Conservation (phyloP, 2,113 vertebrate species). For the Apodemus sylvaticus region DNA sequence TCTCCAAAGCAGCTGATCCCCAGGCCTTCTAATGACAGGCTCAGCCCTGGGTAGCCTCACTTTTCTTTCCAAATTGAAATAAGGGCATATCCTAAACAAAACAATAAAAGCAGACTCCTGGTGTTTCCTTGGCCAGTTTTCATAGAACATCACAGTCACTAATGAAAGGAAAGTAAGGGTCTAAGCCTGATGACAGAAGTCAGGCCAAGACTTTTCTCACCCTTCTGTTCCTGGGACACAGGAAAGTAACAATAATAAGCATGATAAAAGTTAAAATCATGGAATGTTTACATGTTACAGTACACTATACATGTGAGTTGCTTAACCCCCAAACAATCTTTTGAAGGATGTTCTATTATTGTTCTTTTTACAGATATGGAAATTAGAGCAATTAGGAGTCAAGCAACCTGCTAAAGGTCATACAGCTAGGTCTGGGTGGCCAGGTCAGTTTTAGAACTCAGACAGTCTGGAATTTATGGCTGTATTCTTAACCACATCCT, state of each 20-base stretch:
- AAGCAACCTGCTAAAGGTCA: neutral
- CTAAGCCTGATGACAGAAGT: neutral
- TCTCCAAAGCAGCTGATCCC: constrained; percentile 36
- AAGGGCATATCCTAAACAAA: constrained; percentile 78
- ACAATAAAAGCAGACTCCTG: constrained; percentile 16
- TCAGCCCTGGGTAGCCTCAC: constrained; percentile 37
- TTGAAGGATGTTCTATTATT: neutral
- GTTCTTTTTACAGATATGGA: constrained; percentile 45
- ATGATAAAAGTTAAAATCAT: neutral
- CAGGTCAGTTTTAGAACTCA: constrained; percentile 17
- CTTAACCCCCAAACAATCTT: neutral
- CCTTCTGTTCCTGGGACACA: neutral
- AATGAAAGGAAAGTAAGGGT: neutral
- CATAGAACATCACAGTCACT: neutral
- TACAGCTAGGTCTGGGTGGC: neutral
- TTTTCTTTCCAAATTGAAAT: constrained; percentile 70
- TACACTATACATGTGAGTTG: neutral
- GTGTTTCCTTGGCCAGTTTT: constrained; percentile 30
- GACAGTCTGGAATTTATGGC: neutral
- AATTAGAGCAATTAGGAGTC: constrained; percentile 30
- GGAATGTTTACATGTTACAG: neutral
- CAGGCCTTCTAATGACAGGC: constrained; percentile 63
- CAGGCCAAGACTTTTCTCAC: neutral
- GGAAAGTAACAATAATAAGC: neutral
- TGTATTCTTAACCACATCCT: neutral